Evolutionary conservation across 1,140 invertebrate genomes (phyloP).

Genomic region (Teleogryllus occipitalis): DNA sequence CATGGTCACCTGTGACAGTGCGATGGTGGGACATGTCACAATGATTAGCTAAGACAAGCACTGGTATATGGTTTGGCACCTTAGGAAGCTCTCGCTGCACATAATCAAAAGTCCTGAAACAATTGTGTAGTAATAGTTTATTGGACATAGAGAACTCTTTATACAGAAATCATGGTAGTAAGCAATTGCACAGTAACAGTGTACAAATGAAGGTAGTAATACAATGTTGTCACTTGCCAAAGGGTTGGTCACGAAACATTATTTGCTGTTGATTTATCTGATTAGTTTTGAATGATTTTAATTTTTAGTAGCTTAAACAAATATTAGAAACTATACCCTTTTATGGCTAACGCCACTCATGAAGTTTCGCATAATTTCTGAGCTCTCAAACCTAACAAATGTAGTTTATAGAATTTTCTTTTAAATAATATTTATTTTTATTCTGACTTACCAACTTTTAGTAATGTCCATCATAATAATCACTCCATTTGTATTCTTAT

Average conservation of each 20-base stretch:
- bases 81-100: conserved; percentile 78
- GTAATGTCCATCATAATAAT: conserved; percentile 92
- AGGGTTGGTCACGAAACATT: too few species aligned
- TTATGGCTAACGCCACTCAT: not conserved
- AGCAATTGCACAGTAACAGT: too few species aligned
- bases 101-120: conserved; percentile 85
- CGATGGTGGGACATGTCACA: conserved; percentile 93
- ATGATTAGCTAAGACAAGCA: conserved; percentile 88
- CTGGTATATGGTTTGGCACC: conserved; percentile 79
- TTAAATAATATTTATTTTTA: not conserved
- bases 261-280: too few species aligned
- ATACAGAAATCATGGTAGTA: too few species aligned
- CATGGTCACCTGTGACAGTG: conserved; percentile 61
- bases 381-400: not conserved
- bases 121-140: too few species aligned
- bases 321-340: not conserved
- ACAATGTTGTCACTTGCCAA: too few species aligned
- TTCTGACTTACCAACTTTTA: conserved; percentile 67
- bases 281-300: not conserved
- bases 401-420: not conserved
- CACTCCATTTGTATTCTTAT: conserved; percentile 88
- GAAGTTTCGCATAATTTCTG: not conserved
- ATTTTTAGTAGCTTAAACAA: not conserved
- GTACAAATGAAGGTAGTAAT: too few species aligned
- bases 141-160: too few species aligned